phyloP scores from a whole-genome alignment of 1,140 invertebrate genomes.

The Caenorhabditis inopinata region DNA sequence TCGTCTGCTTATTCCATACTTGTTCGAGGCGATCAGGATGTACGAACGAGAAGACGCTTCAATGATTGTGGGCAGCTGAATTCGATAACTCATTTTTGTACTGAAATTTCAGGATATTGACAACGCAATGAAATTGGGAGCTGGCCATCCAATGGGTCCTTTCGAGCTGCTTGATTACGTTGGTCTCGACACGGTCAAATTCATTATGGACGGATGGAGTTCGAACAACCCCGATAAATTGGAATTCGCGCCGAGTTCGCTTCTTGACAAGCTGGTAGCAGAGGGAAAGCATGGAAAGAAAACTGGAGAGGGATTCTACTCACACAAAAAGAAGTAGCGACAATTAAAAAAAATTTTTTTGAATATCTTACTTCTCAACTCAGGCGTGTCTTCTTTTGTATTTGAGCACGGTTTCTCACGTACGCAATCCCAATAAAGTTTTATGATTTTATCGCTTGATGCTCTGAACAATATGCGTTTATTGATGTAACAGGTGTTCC shows the following conservation, averaged over 20 bases:
- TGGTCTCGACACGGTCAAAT: constrained; percentile 71
- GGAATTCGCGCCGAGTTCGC: constrained; percentile 74
- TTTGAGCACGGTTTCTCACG: neutral
- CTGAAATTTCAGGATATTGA: constrained; percentile 68
- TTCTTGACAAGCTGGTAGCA: constrained; percentile 75
- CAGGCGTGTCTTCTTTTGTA: neutral
- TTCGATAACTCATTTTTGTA: too few relatives aligned
- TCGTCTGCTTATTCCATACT: constrained; percentile 76
- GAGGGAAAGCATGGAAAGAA: constrained; percentile 82
- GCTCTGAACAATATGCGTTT: neutral
- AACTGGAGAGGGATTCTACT: constrained; percentile 83
- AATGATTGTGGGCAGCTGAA: constrained; percentile 38
- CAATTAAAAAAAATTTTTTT: neutral
- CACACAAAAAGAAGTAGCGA: constrained; percentile 69
- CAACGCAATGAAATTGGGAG: constrained; percentile 70
- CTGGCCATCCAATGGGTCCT: constrained; percentile 70
- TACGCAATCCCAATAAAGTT: neutral
- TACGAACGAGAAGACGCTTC: constrained; percentile 74
- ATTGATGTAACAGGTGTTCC: too few relatives aligned
- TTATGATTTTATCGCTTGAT: neutral
- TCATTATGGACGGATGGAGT: constrained; percentile 74
- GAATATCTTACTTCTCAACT: neutral
- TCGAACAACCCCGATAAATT: constrained; percentile 77
- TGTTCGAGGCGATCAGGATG: constrained; percentile 76
- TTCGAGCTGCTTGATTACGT: constrained; percentile 70